phyloP scores from a whole-genome alignment of 2,113 vertebrate genomes.

The Pantherophis guttatus region DNA sequence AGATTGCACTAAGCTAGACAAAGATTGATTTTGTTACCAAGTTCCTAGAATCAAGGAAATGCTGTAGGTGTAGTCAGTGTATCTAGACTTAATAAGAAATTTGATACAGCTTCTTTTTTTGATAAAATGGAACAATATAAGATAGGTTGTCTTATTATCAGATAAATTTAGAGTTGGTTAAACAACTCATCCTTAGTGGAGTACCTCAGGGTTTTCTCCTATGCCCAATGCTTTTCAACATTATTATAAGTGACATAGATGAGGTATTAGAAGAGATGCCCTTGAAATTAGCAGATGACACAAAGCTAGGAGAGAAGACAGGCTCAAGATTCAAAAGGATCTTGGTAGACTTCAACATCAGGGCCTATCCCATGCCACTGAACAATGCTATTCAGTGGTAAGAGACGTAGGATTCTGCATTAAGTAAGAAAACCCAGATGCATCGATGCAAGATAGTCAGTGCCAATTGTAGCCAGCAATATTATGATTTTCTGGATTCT shows the following conservation, averaged over 20 bases:
- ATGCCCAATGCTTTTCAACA: not conserved
- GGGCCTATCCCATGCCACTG: not conserved
- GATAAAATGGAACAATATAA: not conserved
- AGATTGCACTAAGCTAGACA: not conserved
- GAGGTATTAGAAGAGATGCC: not conserved
- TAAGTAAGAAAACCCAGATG: not conserved
- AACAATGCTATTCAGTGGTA: not conserved
- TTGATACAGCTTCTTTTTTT: not conserved
- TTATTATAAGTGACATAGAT: not conserved
- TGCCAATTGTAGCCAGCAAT: not conserved
- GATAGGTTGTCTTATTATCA: not conserved
- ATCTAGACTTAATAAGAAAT: not conserved
- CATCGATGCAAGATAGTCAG: not conserved
- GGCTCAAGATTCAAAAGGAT: not conserved
- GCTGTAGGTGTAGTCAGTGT: not conserved
- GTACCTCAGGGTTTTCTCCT: not conserved
- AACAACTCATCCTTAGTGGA: not conserved
- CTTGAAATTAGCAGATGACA: not conserved
- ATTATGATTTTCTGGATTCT: not conserved
- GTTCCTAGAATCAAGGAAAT: not conserved
- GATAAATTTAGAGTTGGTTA: not conserved
- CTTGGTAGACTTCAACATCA: not conserved
- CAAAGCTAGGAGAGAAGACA: not conserved
- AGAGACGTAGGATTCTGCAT: not conserved
- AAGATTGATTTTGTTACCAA: not conserved